Percentiles rank a stretch among this genome's conserved stretches.
phyloP scores from a whole-genome alignment of 2,888 invertebrate genomes.

The Oasisia sp. region DNA sequence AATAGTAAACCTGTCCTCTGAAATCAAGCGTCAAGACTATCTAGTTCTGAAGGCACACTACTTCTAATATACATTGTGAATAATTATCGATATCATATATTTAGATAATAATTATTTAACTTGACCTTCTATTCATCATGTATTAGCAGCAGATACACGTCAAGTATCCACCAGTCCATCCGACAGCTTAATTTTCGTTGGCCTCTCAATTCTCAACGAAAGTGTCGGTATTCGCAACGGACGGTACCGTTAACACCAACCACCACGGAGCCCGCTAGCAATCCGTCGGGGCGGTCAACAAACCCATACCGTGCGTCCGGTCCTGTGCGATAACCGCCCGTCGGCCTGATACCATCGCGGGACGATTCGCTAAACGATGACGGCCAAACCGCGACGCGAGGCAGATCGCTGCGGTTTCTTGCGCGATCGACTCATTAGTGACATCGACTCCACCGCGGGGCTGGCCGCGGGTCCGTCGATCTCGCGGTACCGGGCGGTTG shows the following conservation, averaged over 20 bases:
- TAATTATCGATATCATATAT: too few species aligned
- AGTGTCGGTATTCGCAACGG: too few species aligned
- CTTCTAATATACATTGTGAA: too few species aligned
- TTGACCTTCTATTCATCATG: too few species aligned
- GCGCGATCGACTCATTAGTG: neutral
- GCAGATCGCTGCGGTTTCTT: constrained; percentile 7
- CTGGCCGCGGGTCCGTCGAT: neutral
- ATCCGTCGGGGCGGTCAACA: neutral
- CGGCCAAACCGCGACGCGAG: neutral
- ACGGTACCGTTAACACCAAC: neutral
- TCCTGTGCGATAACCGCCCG: neutral
- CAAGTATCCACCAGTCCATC: too few species aligned
- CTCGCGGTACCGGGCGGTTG: neutral
- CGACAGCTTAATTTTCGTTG: too few species aligned
- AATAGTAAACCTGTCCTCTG: too few species aligned
- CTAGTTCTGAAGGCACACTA: too few species aligned
- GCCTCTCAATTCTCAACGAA: too few species aligned
- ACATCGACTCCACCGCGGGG: neutral
- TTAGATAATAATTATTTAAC: too few species aligned
- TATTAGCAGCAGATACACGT: too few species aligned
- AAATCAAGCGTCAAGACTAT: too few species aligned
- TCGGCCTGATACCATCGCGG: neutral
- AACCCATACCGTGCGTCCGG: neutral
- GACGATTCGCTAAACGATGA: neutral
- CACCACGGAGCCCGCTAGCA: neutral